phyloP scores from a whole-genome alignment of 2,797 vertebrate species.

The Perodicticus potto region DNA sequence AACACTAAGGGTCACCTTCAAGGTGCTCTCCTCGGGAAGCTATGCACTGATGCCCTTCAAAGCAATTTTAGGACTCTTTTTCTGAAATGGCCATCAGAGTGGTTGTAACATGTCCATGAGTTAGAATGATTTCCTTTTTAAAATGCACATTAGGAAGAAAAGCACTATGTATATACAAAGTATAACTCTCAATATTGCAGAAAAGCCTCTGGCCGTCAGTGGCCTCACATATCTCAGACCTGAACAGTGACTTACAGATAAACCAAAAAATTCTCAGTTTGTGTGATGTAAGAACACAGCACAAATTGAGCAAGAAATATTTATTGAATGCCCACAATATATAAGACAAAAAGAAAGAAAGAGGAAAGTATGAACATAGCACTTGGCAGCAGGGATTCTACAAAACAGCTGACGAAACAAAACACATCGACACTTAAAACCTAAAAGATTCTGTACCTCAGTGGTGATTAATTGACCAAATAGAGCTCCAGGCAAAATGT shows the following conservation, averaged over 20 bases:
- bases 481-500: background rate
- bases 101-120: background rate
- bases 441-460: background rate
- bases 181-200: background rate
- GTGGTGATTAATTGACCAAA: background rate
- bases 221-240: background rate
- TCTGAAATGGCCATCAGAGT: no score
- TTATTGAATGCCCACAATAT: background rate
- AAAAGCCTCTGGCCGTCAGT: background rate
- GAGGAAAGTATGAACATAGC: background rate
- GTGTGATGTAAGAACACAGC: background rate
- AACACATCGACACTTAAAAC: background rate
- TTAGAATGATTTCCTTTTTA: background rate
- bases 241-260: background rate
- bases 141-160: background rate
- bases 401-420: background rate
- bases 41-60: no score
- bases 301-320: background rate
- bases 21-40: no score
- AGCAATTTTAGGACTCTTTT: no score
- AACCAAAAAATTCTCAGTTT: background rate
- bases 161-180: background rate
- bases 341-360: background rate
- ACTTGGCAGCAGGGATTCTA: background rate
- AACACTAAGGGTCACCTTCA: no score